Conservation (phyloP, 2,888 invertebrate species). For the Andrena minutula region DNA sequence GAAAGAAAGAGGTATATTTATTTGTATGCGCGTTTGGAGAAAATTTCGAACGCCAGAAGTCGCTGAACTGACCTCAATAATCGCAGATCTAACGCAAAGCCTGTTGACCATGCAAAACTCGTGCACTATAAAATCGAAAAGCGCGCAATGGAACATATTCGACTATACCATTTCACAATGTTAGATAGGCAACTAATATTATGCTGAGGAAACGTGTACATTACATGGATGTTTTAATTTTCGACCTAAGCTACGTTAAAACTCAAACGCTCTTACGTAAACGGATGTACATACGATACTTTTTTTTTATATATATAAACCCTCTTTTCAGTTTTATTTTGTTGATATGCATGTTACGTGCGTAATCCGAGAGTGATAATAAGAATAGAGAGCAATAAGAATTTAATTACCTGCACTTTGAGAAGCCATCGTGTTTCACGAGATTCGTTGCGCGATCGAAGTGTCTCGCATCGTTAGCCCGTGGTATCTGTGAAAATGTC, state of each 20-base stretch:
- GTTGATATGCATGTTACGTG: conserved; percentile 21
- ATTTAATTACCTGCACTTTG: conserved; percentile 42
- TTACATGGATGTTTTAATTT: conserved; percentile 60
- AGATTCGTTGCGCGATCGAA: conserved; percentile 23
- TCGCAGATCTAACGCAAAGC: conserved; percentile 33
- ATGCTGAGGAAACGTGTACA: conserved; percentile 56
- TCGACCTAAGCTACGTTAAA: conserved; percentile 47
- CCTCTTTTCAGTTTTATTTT: conserved; percentile 45
- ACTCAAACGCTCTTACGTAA: conserved; percentile 55
- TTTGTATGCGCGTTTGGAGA: conserved; percentile 46
- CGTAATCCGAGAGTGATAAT: conserved; percentile 42
- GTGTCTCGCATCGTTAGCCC: conserved; percentile 22
- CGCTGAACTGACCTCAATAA: conserved; percentile 34
- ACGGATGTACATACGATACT: conserved; percentile 57
- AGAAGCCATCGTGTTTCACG: conserved; percentile 18
- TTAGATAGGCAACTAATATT: conserved; percentile 56
- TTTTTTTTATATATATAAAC: conserved; percentile 38
- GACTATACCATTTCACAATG: conserved; percentile 57
- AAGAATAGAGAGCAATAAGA: conserved; percentile 58
- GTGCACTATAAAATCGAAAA: conserved; percentile 41
- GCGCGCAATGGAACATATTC: conserved; percentile 53
- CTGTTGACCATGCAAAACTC: conserved; percentile 40
- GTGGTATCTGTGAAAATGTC: conserved; percentile 30
- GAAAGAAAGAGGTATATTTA: conserved; percentile 58
- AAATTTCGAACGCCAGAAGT: conserved; percentile 23